Evolutionary conservation across 1,140 invertebrate genomes (phyloP), one percentile per base, ranked within the genome.

Genomic region (Zaprionus nigranus): DNA sequence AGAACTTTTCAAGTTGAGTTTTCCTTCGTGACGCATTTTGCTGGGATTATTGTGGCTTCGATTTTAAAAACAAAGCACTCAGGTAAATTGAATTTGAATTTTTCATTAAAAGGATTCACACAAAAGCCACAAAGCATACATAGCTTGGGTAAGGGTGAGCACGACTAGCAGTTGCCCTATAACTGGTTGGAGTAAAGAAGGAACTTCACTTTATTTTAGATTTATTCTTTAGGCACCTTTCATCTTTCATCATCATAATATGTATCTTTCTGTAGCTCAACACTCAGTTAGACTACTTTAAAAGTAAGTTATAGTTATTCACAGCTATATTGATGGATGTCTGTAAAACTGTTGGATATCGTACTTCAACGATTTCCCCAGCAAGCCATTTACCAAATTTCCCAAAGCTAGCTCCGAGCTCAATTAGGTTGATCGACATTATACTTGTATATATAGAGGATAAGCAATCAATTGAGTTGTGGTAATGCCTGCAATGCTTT

Each of bases 1-100:
- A 88, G 59, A 58, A 64, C 53, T 77, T 59, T 36, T 2, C 3
- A 13, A 30, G 4, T 34, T 69, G 3, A 74, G 65, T 69, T 69
- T 57, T 12, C 57, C 64, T 9, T 46, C 40, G n/a, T 36, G 22
- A n/a, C 59, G 51, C 40, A 20, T 62, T 61, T 24, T 11, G 12
- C 46, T 24, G 28, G 30, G 26, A 57, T 56, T 34, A 12, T 24
- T 58, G 17, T 46, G 34, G 26, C 15, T 26, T 73, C 54, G 72
- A 64, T 80, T 78, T 60, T 11, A 24, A 51, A 20, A 13, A 64
- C 71, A 72, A 78, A 64, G 63, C 84, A 87, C 84, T 87, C 81
- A 88, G 60, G 60, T 53, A 81, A 87, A 87, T 87, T 87, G 71
- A 88, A 88, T 88, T 87, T 75, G 53, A 75, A 88, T 81, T 81